These are phyloP conservation scores for Anastatus disparis DNA, from an alignment of 1,140 invertebrate genomes.

Conservation along the genomic window DNA sequence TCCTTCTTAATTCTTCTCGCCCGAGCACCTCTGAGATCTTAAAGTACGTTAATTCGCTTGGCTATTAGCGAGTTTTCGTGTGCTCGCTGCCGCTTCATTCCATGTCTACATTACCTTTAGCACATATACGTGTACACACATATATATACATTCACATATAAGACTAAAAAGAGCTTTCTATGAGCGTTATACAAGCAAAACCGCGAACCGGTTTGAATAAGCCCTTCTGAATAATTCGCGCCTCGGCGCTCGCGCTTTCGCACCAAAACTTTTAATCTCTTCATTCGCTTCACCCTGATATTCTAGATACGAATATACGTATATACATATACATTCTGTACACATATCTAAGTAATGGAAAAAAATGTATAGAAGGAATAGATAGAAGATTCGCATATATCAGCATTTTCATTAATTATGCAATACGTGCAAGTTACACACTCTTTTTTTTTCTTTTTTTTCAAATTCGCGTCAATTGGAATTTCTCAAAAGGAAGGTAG, in stretches of 20 bases:
- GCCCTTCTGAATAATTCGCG: slow-evolving; percentile 32
- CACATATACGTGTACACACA: not conserved
- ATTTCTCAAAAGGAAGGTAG: not conserved
- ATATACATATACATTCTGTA: not conserved
- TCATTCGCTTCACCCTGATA: not conserved
- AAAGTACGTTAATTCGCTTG: slow-evolving; percentile 33
- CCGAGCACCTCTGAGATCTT: slow-evolving; percentile 8
- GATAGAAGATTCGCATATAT: not conserved
- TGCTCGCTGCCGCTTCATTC: not conserved
- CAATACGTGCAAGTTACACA: no score
- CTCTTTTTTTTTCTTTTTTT: no score
- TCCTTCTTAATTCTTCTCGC: slow-evolving; percentile 1
- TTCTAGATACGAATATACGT: not conserved
- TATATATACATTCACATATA: no score
- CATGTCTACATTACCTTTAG: no score
- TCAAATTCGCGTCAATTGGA: not conserved
- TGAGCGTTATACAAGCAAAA: no score
- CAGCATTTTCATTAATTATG: slow-evolving; percentile 9
- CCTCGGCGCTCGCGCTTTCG: not conserved
- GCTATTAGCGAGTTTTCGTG: slow-evolving; percentile 21
- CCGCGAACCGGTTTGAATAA: slow-evolving; percentile 30
- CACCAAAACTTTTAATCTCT: slow-evolving; percentile 33
- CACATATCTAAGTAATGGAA: not conserved
- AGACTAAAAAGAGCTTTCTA: no score
- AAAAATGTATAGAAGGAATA: no score